Base-by-base conservation (phyloP, 2,797 vertebrate species). In the Apogon hyalosoma region DNA sequence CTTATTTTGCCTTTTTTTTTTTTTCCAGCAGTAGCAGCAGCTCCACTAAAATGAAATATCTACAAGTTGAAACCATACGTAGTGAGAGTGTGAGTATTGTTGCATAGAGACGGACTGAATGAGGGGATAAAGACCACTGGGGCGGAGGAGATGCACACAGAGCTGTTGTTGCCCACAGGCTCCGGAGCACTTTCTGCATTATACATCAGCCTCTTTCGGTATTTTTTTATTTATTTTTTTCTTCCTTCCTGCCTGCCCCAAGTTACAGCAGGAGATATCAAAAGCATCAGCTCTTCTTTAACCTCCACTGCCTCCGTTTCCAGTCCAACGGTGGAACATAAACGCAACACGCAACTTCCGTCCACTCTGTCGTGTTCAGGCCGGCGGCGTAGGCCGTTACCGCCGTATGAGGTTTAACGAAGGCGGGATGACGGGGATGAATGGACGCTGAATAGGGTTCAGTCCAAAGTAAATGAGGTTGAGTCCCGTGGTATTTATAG, bases 171-270 rank as follows among this genome's bases (percentile, higher is more conserved):
- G 87, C 88, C 86, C 68, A 81, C 63, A 84, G 87, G 85, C 81
- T 62, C 9, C 3, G 65, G 69, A 77, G 87, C 82, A 80, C 85
- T 87, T 87, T 81, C 77, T 91, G 83, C 89, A 88, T 91, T 90
- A 90, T 87, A 87, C 83, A 91, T 91, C 76, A 88, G 39, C 69
- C 70, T 67, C 78, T 71, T 73, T 71, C 62, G 2, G 21, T 24
- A 24, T 2, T 75, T 75, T 33, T 69, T 39, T 47, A n/a, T n/a
- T n/a, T n/a, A n/a, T 69, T 41, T 48, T 49, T 16, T 19, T 54
- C 6, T 14, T 39, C 45, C 40, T 66, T 73, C 57, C 60, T 66
- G 76, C 59, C 72, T 64, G 60, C 73, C 65, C 63, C 33, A 36
- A 72, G 68, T 77, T 41, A 68, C 70, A 55, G 66, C 79, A 64